A percentile compares a stretch with the other conserved stretches of the same genome.
phyloP scores from a whole-genome alignment of 2,113 vertebrate genomes.

The Noctilio leporinus region DNA sequence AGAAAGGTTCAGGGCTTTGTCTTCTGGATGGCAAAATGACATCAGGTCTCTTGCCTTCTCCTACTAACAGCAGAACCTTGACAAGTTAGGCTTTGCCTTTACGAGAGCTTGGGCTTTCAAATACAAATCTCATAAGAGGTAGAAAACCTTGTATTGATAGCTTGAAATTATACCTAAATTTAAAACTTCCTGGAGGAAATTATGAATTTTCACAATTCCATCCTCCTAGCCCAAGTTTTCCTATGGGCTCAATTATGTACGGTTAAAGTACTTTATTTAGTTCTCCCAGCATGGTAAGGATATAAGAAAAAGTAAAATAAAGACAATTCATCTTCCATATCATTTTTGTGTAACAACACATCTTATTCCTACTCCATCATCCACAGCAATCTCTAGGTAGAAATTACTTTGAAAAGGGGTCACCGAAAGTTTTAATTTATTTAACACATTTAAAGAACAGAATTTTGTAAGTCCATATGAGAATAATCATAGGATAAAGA shows the following conservation, averaged over 20 bases:
- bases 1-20: not conserved
- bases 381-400: not conserved
- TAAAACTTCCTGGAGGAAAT: conserved; percentile 27
- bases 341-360: not conserved
- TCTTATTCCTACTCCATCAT: not conserved
- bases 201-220: not conserved
- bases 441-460: not conserved
- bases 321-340: not conserved
- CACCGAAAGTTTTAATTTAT: conserved; percentile 23
- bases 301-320: not conserved
- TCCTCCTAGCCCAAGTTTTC: not conserved
- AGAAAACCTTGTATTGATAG: not conserved
- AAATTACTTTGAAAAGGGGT: not conserved
- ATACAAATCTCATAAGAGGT: not conserved
- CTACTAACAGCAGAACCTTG: not conserved
- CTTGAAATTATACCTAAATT: conserved; percentile 29
- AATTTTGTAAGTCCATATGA: not conserved
- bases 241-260: not conserved
- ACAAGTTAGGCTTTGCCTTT: not conserved
- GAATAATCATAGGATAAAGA: not conserved
- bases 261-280: not conserved
- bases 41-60: not conserved
- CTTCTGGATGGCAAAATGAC: not conserved
- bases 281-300: not conserved
- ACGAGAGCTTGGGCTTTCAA: not conserved